Base-by-base conservation (phyloP, 1,140 invertebrate species). In the Aleiodes sp. region DNA sequence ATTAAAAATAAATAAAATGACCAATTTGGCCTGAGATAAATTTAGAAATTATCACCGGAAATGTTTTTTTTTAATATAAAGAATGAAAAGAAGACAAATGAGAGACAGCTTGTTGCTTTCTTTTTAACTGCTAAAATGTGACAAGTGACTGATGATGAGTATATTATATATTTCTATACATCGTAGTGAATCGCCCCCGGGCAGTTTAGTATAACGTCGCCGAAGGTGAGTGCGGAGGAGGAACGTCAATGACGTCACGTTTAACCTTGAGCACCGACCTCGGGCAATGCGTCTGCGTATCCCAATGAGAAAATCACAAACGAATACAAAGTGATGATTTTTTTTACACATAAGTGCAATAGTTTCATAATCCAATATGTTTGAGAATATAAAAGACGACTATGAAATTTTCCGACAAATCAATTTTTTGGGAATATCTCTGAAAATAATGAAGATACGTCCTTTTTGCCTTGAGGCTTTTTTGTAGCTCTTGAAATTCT, bases 261-360 rank as follows among this genome's bases (percentile, higher is more conserved):
- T 67, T 75, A 82, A 82, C 82, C 83, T 85, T 85, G 82, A 83
- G 79, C 78, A 76, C 78, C 82, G 82, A 84, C 83, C 82, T 85
- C 80, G 82, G 80, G 80, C 78, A 83, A 56, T 33, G 80, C 80
- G 80, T 78, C 76, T 81, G 75, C 72, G 73, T 77, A 65, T 59
- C 59, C 76, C 77, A 62, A 16, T 72, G 73, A 71, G 69, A 70
- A 52, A 21, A 52, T 52, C 16, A 21, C 46, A 24, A n/a, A n/a
- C n/a, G 31, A 35, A 10, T 35, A 12, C 46, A n/a, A n/a, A n/a
- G 46, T 52, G 19, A 12, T 6, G 26, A 52, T 52, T 6, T 24
- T 52, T 21, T 24, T 52, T 21, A 52, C 2, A 24, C 46, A 12
- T 52, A 12, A 52, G 46, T 21, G 21, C 46, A 52, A 24, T 21